Percentiles rank a stretch among this genome's conserved stretches.
phyloP scores from a whole-genome alignment of 1,140 invertebrate species.

The Lerema accius region DNA sequence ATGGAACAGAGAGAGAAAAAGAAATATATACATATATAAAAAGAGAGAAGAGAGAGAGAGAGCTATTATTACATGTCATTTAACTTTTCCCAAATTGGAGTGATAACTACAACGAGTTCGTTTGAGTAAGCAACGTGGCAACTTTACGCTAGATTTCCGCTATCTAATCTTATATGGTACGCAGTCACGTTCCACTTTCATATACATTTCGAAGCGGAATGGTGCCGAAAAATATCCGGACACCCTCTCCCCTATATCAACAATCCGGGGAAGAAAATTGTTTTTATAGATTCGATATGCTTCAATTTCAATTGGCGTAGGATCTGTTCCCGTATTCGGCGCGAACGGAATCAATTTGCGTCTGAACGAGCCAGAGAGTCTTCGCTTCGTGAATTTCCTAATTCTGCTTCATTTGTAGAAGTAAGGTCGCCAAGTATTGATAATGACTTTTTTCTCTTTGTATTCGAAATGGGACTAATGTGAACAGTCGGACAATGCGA shows the following conservation, averaged over 20 bases:
- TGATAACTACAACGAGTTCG: slow-evolving; percentile 38
- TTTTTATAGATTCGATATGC: slow-evolving; percentile 76
- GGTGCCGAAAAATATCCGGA: slow-evolving; percentile 60
- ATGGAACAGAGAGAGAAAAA: too few species aligned
- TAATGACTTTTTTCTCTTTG: too few species aligned
- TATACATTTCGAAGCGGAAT: slow-evolving; percentile 57
- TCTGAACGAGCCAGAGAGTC: slow-evolving; percentile 43
- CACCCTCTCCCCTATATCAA: slow-evolving; percentile 61
- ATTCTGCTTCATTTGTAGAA: slow-evolving; percentile 28
- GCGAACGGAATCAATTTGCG: slow-evolving; percentile 60
- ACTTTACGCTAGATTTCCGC: slow-evolving; percentile 34
- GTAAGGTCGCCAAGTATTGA: neutral
- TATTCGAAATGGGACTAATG: too few species aligned
- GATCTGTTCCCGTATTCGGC: slow-evolving; percentile 59
- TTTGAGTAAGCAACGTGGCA: slow-evolving; percentile 43
- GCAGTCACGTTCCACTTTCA: slow-evolving; percentile 64
- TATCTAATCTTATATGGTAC: slow-evolving; percentile 57
- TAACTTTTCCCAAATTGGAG: neutral
- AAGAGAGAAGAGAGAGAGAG: too few species aligned
- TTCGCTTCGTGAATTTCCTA: slow-evolving; percentile 18
- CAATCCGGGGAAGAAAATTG: slow-evolving; percentile 66
- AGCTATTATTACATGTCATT: too few species aligned
- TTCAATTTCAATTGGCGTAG: slow-evolving; percentile 66
- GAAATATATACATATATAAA: too few species aligned
- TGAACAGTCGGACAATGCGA: too few species aligned